Base-by-base conservation (phyloP, 2,113 vertebrate genomes). In the mouse (Mus musculus) region DNA sequence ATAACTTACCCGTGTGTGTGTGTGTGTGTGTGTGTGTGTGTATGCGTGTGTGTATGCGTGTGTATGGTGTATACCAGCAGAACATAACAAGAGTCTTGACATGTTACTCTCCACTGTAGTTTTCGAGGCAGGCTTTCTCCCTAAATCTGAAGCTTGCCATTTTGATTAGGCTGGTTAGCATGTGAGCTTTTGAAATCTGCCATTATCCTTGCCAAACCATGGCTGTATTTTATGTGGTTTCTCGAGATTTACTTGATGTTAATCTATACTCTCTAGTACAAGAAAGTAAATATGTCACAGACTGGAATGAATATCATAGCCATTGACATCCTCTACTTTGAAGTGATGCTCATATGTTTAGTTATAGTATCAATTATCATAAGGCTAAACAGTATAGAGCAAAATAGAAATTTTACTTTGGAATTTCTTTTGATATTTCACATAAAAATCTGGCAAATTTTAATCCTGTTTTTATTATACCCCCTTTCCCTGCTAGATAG, bases 351-450 rank as follows among this genome's bases (percentile, higher is more conserved):
- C 20, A 71, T 54, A 65, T 73, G 14, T 30, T 91, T 49, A 65
- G 42, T 86, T 76, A 75, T 59, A 87, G 54, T 90, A 59, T 92
- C 72, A 86, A 73, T 91, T 89, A 22, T 33, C 93, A 73, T 78
- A 94, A 86, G 4, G 96, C 86, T 91, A 86, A 95, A 89, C 85
- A 89, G 26, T 82, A 67, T 26, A 77, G 36, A 56, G 46, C 16
- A 82, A 81, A 24, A 72, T 80, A 61, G n/a, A 3, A 77, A 5
- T 24, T 36, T 56, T 81, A 81, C 8, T 84, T 91, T 26, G 2
- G 19, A 26, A 71, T 82, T 96, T 87, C 77, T 92, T 78, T 90
- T 76, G 82, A 91, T 88, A 81, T 81, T 90, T 97, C 9, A 12
- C 39, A 42, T 22, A 63, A 11, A 6, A 91, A 67, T 61, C 42